Evolutionary conservation across 2,797 vertebrate genomes (phyloP).

Genomic region (Lacerta bilineata): DNA sequence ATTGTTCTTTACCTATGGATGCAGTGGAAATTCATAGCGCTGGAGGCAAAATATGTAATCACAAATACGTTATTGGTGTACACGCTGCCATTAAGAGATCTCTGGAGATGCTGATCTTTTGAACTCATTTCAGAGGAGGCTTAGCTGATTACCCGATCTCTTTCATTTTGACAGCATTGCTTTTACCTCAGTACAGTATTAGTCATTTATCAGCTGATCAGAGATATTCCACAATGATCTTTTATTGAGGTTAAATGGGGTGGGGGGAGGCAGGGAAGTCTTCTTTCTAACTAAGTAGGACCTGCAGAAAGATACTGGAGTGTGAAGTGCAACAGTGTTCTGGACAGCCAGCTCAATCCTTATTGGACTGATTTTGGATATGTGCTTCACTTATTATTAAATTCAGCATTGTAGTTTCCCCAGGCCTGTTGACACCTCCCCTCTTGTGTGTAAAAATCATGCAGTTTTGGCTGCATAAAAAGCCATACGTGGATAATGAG

Average conservation of each 20-base stretch:
- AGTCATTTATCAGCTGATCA: background rate
- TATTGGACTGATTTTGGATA: background rate
- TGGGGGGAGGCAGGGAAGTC: background rate
- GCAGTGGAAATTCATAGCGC: background rate
- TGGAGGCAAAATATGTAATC: conserved; percentile 51
- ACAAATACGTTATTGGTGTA: background rate
- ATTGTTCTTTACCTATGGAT: background rate
- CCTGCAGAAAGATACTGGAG: background rate
- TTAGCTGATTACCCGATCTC: background rate
- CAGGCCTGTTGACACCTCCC: too few species aligned
- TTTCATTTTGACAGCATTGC: background rate
- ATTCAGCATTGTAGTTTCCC: too few species aligned
- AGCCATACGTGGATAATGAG: too few species aligned
- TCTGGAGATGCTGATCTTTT: conserved; percentile 19
- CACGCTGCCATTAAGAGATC: conserved; percentile 24
- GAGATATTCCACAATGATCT: background rate
- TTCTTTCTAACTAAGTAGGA: background rate
- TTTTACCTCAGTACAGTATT: background rate
- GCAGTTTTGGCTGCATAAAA: too few species aligned
- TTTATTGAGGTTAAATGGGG: background rate
- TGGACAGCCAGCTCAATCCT: background rate
- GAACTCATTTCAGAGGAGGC: conserved; percentile 20
- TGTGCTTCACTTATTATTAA: too few species aligned
- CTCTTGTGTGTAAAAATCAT: too few species aligned
- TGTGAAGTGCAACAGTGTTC: background rate